Conservation (phyloP, 2,113 vertebrate genomes). For the Benitochromis conjunctus region DNA sequence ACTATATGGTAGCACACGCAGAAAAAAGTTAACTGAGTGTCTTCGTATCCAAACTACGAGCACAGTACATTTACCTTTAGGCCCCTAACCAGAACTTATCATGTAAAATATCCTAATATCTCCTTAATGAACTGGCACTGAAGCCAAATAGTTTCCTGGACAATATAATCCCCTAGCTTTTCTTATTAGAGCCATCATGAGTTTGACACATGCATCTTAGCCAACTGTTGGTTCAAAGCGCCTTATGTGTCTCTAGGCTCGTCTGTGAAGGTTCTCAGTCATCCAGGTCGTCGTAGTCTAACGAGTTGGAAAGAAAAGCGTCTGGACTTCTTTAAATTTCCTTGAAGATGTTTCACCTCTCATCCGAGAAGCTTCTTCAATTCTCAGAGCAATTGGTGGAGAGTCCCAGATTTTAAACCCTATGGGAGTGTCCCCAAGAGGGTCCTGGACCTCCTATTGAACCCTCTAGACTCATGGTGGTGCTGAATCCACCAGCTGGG, state of each 20-base stretch:
- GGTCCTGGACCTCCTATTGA: not conserved
- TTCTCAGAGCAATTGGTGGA: not conserved
- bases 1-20: not conserved
- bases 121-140: no score
- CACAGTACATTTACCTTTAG: not conserved
- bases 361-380: not conserved
- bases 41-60: not conserved
- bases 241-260: not conserved
- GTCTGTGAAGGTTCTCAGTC: not conserved
- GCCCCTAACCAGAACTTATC: not conserved
- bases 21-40: conserved; percentile 10
- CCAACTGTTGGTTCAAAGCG: not conserved
- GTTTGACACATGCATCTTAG: not conserved
- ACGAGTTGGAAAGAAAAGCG: not conserved
- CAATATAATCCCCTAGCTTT: not conserved
- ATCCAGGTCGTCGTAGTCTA: not conserved
- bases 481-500: not conserved
- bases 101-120: not conserved
- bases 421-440: not conserved
- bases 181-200: not conserved
- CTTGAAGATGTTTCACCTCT: not conserved
- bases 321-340: not conserved
- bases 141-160: not conserved
- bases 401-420: not conserved
- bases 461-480: not conserved